Percentiles rank a stretch among this genome's conserved stretches.
Conservation (phyloP, 2,797 vertebrate genomes). For the Girardinus metallicus region DNA sequence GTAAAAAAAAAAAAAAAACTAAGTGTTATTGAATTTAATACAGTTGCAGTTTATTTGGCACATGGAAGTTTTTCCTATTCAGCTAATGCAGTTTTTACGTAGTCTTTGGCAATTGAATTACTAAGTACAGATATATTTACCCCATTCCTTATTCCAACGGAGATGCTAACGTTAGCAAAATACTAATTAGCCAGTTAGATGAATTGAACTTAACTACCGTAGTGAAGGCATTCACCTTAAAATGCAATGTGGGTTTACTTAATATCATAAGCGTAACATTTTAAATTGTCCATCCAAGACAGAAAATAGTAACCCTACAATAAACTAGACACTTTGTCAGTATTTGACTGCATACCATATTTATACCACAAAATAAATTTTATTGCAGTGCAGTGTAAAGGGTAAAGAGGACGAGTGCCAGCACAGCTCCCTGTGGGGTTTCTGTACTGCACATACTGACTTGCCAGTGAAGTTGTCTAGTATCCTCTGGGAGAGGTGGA, state of each 20-base stretch:
- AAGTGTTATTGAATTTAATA: conserved; percentile 37
- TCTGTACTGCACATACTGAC: neutral
- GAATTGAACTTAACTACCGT: neutral
- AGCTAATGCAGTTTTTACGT: neutral
- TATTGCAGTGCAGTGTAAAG: neutral
- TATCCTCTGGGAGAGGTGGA: neutral
- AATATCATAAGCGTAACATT: neutral
- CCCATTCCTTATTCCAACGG: neutral
- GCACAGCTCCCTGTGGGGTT: neutral
- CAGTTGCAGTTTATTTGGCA: neutral
- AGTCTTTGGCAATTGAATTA: neutral
- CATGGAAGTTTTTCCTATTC: neutral
- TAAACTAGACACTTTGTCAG: neutral
- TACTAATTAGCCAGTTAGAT: neutral
- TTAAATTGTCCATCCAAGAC: neutral
- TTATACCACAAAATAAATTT: neutral
- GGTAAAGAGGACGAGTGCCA: neutral
- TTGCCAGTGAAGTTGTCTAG: neutral
- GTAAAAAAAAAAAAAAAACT: conserved; percentile 24
- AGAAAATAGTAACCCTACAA: neutral
- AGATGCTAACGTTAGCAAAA: neutral
- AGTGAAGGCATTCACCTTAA: neutral
- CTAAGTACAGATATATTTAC: neutral
- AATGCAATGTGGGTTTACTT: neutral
- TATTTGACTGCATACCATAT: neutral